A percentile compares a stretch with the other conserved stretches of the same genome.
These are phyloP conservation scores for Sebastes fasciatus DNA, from an alignment of 2,113 vertebrate species.

Conservation along the genomic window DNA sequence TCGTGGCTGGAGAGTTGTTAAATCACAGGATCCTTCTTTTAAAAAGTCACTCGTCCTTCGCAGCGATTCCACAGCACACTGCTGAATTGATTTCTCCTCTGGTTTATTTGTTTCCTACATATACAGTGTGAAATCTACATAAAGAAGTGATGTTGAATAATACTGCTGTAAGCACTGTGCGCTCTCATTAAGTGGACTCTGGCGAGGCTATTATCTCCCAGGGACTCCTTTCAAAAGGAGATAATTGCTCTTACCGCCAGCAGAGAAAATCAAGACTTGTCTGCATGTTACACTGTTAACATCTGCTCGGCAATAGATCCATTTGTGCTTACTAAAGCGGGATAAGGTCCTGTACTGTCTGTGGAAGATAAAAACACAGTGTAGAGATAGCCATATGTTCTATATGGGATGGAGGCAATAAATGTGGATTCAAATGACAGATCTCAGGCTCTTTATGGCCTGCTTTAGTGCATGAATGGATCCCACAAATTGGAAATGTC, in stretches of 20 bases:
- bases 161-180: slow-evolving; percentile 9
- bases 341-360: slow-evolving; percentile 14
- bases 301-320: slow-evolving; percentile 39
- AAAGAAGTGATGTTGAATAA: slow-evolving; percentile 28
- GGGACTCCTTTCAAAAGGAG: slow-evolving; percentile 38
- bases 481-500: slow-evolving; percentile 39
- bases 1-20: slow-evolving; percentile 21
- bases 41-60: slow-evolving; percentile 1
- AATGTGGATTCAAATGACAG: slow-evolving; percentile 64
- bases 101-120: slow-evolving; percentile 29
- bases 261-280: slow-evolving; percentile 43
- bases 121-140: not conserved
- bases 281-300: slow-evolving; percentile 25
- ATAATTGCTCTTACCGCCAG: slow-evolving; percentile 37
- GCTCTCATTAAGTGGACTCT: slow-evolving; percentile 17
- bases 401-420: slow-evolving; percentile 44
- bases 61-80: not conserved
- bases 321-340: slow-evolving; percentile 43
- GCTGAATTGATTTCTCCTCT: not conserved
- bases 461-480: slow-evolving; percentile 48
- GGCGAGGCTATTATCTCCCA: slow-evolving; percentile 41
- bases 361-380: slow-evolving; percentile 45
- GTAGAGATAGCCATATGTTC: slow-evolving; percentile 55
- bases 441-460: slow-evolving; percentile 47
- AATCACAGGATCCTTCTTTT: slow-evolving; percentile 17